Conservation (phyloP, 2,113 vertebrate species). For the Scophthalmus maximus region DNA sequence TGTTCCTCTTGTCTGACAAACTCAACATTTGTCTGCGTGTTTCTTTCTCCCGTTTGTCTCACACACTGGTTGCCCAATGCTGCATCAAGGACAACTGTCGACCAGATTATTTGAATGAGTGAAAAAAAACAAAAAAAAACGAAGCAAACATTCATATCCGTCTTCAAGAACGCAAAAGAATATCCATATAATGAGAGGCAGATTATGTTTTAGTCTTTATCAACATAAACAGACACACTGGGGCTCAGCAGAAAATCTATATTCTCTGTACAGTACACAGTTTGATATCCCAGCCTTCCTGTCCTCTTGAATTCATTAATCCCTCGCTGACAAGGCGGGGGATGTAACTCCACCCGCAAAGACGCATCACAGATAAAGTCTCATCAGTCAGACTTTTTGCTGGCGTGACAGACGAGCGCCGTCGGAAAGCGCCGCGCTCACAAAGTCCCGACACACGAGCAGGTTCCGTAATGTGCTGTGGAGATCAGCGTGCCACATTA, state of each 20-base stretch:
- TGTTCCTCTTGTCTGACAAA: constrained; percentile 42
- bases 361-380: constrained; percentile 65
- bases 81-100: constrained; percentile 63
- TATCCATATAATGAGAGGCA: constrained; percentile 71
- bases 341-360: constrained; percentile 59
- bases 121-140: constrained; percentile 23
- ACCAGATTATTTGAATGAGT: constrained; percentile 65
- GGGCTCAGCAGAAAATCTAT: constrained; percentile 69
- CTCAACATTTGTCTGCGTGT: constrained; percentile 26
- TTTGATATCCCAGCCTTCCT: constrained; percentile 75
- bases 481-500: constrained; percentile 39
- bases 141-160: constrained; percentile 49
- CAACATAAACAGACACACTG: constrained; percentile 73
- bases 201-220: constrained; percentile 76
- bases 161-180: constrained; percentile 64
- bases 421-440: constrained; percentile 53
- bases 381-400: constrained; percentile 69
- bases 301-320: constrained; percentile 78
- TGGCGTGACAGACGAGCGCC: constrained; percentile 58
- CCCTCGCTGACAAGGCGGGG: constrained; percentile 65
- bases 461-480: constrained; percentile 43
- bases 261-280: constrained; percentile 68
- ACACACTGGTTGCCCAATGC: constrained; percentile 34
- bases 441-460: constrained; percentile 47
- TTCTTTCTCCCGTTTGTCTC: constrained; percentile 24